These are phyloP conservation scores for Belgica antarctica DNA, from an alignment of 2,888 invertebrate species.

Conservation along the genomic window DNA sequence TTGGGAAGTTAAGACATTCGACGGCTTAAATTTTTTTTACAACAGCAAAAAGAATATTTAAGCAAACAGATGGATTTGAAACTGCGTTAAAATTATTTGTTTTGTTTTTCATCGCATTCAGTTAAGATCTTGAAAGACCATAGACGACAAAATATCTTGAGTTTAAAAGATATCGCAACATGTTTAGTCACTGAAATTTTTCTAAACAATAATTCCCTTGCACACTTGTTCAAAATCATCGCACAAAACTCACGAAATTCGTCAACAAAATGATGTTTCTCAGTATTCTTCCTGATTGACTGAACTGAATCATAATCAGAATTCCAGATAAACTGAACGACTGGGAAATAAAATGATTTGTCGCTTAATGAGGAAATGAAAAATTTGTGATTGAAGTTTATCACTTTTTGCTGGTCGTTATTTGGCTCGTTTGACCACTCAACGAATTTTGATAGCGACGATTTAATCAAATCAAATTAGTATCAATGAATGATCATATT, in stretches of 20 bases:
- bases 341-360: constrained; percentile 32
- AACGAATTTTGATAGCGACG: too few species aligned
- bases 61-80: too few species aligned
- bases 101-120: not conserved
- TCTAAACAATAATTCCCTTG: too few species aligned
- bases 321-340: not conserved
- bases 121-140: too few species aligned
- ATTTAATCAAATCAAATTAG: constrained; percentile 28
- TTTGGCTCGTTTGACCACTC: not conserved
- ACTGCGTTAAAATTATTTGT: not conserved
- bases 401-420: constrained; percentile 7
- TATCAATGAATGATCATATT: not conserved
- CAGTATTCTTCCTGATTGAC: too few species aligned
- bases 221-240: not conserved
- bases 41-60: too few species aligned
- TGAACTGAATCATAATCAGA: not conserved
- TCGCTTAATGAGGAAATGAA: constrained; percentile 43
- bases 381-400: constrained; percentile 44
- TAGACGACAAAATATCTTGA: too few species aligned
- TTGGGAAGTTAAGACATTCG: not conserved
- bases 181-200: not conserved
- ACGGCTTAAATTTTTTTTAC: too few species aligned
- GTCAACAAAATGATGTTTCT: not conserved
- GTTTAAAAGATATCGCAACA: not conserved
- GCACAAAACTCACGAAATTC: not conserved